Evolutionary conservation across 2,888 invertebrate genomes (phyloP).

Genomic region (Lucinisca nassula): DNA sequence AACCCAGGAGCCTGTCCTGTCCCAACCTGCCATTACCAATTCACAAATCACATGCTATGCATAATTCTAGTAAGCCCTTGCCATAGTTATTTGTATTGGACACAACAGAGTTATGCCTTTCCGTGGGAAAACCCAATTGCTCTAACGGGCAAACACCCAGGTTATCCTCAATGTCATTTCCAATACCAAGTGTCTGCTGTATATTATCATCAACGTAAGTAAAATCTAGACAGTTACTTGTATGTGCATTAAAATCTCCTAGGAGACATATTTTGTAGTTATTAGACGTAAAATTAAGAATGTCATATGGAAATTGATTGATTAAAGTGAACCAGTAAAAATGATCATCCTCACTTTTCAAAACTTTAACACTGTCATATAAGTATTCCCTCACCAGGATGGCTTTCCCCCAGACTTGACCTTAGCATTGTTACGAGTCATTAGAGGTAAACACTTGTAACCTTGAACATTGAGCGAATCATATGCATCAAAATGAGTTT

Average conservation of each 20-base stretch:
- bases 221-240: background rate
- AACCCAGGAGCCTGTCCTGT: background rate
- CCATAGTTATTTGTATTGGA: background rate
- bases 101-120: background rate
- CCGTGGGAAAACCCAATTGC: background rate
- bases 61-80: background rate
- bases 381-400: too few species aligned
- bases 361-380: too few species aligned
- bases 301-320: too few species aligned
- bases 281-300: background rate
- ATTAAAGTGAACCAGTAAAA: too few species aligned
- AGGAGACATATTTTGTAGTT: background rate
- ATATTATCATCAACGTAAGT: background rate
- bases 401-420: too few species aligned
- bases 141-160: background rate
- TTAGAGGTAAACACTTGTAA: too few species aligned
- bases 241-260: slow-evolving; percentile 1
- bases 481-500: too few species aligned
- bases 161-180: background rate
- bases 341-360: too few species aligned
- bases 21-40: background rate
- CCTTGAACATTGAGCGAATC: too few species aligned
- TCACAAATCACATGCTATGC: background rate
- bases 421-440: too few species aligned
- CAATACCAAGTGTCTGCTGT: background rate